phyloP scores from a whole-genome alignment of 2,888 invertebrate species.

The Calephelis perditalis region DNA sequence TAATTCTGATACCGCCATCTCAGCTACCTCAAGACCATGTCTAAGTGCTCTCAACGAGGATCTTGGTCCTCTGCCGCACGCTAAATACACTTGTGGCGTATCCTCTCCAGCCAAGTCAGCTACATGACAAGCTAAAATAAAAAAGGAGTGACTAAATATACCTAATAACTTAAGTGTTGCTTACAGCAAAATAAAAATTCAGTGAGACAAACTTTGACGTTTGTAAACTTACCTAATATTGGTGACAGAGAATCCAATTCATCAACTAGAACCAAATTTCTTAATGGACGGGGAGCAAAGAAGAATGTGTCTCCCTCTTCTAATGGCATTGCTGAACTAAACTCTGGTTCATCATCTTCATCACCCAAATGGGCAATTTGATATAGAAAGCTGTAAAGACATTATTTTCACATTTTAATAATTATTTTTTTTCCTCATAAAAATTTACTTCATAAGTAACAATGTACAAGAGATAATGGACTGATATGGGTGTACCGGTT shows the following conservation, averaged over 20 bases:
- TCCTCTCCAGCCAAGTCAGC: constrained; percentile 98
- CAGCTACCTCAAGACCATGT: constrained; percentile 98
- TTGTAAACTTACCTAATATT: constrained; percentile 82
- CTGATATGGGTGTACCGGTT: too few relatives aligned
- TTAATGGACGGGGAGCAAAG: constrained; percentile 95
- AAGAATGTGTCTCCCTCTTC: constrained; percentile 99
- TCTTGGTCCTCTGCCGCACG: constrained; percentile 96
- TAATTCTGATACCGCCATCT: constrained; percentile 99
- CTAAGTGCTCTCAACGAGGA: constrained; percentile 95
- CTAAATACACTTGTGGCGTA: constrained; percentile 97
- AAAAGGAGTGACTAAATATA: constrained; percentile 13
- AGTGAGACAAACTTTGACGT: too few relatives aligned
- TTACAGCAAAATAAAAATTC: background rate
- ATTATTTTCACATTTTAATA: too few relatives aligned
- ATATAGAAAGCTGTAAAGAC: constrained; percentile 89
- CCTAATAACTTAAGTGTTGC: background rate
- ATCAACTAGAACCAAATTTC: constrained; percentile 97
- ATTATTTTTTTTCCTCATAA: too few relatives aligned
- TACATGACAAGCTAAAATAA: constrained; percentile 84
- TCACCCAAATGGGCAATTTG: constrained; percentile 99
- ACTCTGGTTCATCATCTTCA: constrained; percentile 99
- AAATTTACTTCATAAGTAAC: too few relatives aligned
- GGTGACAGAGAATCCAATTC: constrained; percentile 97
- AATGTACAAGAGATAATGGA: too few relatives aligned
- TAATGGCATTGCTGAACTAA: constrained; percentile 97